These are phyloP conservation scores for Anadara kagoshimensis DNA, from an alignment of 1,140 invertebrate genomes.

Conservation along the genomic window DNA sequence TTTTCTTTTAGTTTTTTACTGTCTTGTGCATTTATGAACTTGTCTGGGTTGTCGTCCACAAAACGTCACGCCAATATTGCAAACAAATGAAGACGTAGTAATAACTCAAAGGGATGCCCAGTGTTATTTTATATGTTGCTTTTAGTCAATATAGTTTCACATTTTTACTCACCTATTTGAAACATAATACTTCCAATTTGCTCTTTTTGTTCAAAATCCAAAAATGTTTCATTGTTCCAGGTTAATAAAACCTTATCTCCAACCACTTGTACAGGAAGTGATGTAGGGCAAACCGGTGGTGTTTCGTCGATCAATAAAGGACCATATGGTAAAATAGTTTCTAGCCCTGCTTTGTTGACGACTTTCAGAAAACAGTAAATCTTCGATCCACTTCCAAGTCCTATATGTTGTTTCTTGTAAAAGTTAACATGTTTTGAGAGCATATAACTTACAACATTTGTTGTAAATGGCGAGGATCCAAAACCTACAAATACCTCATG, in stretches of 20 bases:
- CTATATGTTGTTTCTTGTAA: slow-evolving; percentile 37
- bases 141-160: too few species aligned
- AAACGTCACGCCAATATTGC: too few species aligned
- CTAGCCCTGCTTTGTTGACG: slow-evolving; percentile 46
- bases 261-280: slow-evolving; percentile 7
- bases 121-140: too few species aligned
- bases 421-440: slow-evolving; percentile 16
- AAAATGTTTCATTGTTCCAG: slow-evolving; percentile 40
- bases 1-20: too few species aligned
- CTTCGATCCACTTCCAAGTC: slow-evolving; percentile 3
- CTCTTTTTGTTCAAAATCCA: slow-evolving; percentile 40
- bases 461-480: neutral
- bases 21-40: too few species aligned
- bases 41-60: too few species aligned
- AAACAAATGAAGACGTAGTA: too few species aligned
- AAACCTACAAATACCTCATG: slow-evolving; percentile 29
- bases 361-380: slow-evolving; percentile 25
- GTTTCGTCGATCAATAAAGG: slow-evolving; percentile 55
- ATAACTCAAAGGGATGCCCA: too few species aligned
- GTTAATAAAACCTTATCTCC: slow-evolving; percentile 20
- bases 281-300: slow-evolving; percentile 29
- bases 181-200: slow-evolving; percentile 30
- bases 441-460: slow-evolving; percentile 33
- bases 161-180: slow-evolving; percentile 34
- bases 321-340: slow-evolving; percentile 28